phyloP scores from a whole-genome alignment of 2,113 vertebrate species.

The Alligator sinensis region DNA sequence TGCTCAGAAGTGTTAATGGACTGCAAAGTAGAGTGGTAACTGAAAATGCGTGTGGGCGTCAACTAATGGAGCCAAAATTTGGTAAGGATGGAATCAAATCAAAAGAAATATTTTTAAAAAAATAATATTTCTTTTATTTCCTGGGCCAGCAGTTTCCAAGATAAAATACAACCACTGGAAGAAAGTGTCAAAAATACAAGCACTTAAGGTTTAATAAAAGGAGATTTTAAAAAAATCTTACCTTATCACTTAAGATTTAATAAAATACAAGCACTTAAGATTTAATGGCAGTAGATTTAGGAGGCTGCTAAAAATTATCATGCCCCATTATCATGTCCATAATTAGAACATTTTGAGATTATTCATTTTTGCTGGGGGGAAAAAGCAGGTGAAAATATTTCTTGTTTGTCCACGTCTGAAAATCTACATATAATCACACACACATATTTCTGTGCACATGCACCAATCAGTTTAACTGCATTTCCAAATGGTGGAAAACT shows the following conservation, averaged over 20 bases:
- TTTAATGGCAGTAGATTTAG: not conserved
- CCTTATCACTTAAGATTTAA: too few relatives aligned
- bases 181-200: not conserved
- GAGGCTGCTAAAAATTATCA: not conserved
- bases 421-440: not conserved
- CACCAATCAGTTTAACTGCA: not conserved
- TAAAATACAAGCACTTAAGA: not conserved
- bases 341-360: not conserved
- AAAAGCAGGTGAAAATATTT: not conserved
- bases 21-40: not conserved
- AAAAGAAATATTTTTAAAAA: not conserved
- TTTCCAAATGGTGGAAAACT: not conserved
- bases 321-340: accelerated
- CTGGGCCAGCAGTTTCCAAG: not conserved
- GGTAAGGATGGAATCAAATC: not conserved
- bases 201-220: too few relatives aligned
- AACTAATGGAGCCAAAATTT: not conserved
- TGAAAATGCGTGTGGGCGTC: not conserved
- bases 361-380: not conserved
- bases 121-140: not conserved
- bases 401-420: not conserved
- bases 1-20: not conserved
- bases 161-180: not conserved
- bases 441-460: not conserved
- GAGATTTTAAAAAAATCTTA: too few relatives aligned